Conservation (phyloP, 2,888 invertebrate species). For the Leptodirus hochenwartii region DNA sequence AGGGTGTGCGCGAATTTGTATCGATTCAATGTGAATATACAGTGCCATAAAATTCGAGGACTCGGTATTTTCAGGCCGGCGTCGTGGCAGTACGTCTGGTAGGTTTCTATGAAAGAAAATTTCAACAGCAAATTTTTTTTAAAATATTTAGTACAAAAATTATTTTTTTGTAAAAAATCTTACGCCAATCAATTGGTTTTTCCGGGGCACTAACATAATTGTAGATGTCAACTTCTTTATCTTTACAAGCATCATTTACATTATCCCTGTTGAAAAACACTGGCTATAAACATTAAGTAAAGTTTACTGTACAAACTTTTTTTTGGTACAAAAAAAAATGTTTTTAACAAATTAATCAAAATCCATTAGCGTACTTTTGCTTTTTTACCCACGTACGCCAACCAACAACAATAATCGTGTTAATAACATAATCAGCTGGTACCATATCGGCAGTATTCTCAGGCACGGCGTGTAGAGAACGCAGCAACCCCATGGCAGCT, state of each 20-base stretch:
- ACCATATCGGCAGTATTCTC: constrained; percentile 54
- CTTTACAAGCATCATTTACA: not conserved
- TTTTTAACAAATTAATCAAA: constrained; percentile 36
- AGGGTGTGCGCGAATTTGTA: constrained; percentile 37
- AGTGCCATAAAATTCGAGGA: constrained; percentile 49
- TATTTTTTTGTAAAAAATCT: no score
- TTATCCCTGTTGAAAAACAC: not conserved
- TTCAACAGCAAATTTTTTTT: no score
- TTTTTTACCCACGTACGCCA: no score
- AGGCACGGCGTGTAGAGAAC: constrained; percentile 52
- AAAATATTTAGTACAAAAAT: no score
- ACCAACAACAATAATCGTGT: constrained; percentile 60
- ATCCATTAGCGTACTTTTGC: constrained; percentile 58
- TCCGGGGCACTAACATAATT: constrained; percentile 74
- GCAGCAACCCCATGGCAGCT: constrained; percentile 57
- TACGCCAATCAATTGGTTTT: constrained; percentile 60
- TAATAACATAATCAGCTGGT: constrained; percentile 65
- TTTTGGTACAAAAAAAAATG: constrained; percentile 5
- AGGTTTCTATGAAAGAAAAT: constrained; percentile 3
- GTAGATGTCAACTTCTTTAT: constrained; percentile 46
- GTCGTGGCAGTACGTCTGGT: constrained; percentile 35
- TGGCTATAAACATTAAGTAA: no score
- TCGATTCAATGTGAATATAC: constrained; percentile 42
- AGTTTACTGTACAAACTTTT: constrained; percentile 1
- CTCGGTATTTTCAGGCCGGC: constrained; percentile 39